Evolutionary conservation across 2,113 vertebrate species (phyloP).

Genomic region (Mastomys coucha): DNA sequence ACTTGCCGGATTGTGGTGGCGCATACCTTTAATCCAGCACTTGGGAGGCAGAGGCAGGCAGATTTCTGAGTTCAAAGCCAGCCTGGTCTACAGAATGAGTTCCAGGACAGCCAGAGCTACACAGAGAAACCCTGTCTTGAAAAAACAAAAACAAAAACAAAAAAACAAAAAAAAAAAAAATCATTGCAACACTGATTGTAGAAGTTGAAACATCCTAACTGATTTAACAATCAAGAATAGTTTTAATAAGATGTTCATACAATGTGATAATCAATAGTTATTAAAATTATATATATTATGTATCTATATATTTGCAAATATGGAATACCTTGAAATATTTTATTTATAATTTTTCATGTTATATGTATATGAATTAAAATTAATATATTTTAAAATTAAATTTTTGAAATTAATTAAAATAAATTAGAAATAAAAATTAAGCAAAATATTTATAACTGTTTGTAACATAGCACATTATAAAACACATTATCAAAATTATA

Average conservation of each 20-base stretch:
- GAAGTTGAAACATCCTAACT: slow-evolving; percentile 31
- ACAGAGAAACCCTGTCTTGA: no score
- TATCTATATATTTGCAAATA: not conserved
- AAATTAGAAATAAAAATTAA: not conserved
- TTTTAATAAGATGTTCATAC: slow-evolving; percentile 41
- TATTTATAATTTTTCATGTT: not conserved
- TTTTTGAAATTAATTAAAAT: not conserved
- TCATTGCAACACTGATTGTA: slow-evolving; percentile 13
- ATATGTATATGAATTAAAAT: not conserved
- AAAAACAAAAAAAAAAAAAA: no score
- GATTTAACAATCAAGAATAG: not conserved
- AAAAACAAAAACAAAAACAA: no score
- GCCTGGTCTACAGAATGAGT: no score
- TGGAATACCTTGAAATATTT: not conserved
- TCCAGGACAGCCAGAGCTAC: no score
- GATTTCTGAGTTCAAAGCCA: no score
- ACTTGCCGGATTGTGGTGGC: not conserved
- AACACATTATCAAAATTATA: not conserved
- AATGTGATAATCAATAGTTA: not conserved
- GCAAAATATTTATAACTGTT: not conserved
- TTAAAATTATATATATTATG: slow-evolving; percentile 35
- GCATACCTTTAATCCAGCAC: no score
- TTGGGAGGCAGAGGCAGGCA: no score
- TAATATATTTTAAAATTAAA: not conserved
- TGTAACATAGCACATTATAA: not conserved